Evolutionary conservation across 2,888 invertebrate species (phyloP).

Genomic region (Cyclophora punctaria): DNA sequence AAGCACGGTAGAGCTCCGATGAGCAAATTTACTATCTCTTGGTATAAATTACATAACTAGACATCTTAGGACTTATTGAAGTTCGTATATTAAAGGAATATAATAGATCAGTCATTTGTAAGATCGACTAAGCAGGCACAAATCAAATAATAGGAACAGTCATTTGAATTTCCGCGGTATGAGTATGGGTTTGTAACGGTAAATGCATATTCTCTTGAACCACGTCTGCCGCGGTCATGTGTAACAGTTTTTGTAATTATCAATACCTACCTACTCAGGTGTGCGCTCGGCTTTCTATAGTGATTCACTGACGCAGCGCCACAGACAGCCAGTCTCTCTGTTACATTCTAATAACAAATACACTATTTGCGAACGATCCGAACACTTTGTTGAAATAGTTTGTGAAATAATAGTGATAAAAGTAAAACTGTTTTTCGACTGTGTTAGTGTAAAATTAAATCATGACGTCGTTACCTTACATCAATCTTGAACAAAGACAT

Average conservation of each 20-base stretch:
- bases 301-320: slow-evolving; percentile 54
- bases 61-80: no score
- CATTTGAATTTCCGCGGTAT: slow-evolving; percentile 49
- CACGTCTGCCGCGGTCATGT: slow-evolving; percentile 61
- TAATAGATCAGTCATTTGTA: no score
- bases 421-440: not conserved
- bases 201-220: slow-evolving; percentile 50
- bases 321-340: slow-evolving; percentile 47
- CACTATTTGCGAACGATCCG: slow-evolving; percentile 36
- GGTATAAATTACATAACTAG: no score
- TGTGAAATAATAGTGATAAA: slow-evolving; percentile 9
- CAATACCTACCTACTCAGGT: slow-evolving; percentile 38
- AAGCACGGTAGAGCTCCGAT: no score
- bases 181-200: slow-evolving; percentile 44
- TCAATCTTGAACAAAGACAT: slow-evolving; percentile 79
- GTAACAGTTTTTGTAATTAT: slow-evolving; percentile 59
- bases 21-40: no score
- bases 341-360: slow-evolving; percentile 18
- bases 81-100: no score
- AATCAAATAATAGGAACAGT: not conserved
- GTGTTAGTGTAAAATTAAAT: slow-evolving; percentile 22
- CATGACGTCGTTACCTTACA: slow-evolving; percentile 72
- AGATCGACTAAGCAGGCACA: not conserved
- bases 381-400: slow-evolving; percentile 18
- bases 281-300: slow-evolving; percentile 63